Conservation (phyloP, 2,113 vertebrate species). For the Scomber scombrus region DNA sequence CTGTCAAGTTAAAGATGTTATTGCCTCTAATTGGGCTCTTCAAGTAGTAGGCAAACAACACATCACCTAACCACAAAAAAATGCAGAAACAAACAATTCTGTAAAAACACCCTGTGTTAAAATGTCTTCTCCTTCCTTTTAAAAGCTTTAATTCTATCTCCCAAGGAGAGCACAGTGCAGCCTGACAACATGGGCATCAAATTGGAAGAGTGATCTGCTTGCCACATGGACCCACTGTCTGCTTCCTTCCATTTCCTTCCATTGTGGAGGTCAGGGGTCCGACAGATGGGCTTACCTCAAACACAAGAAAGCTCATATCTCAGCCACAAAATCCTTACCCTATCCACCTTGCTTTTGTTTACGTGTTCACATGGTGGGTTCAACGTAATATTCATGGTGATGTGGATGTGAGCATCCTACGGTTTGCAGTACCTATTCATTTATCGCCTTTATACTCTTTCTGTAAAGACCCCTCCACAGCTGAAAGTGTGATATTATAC, state of each 20-base stretch:
- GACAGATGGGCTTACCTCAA: background rate
- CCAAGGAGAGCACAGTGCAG: background rate
- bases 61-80: background rate
- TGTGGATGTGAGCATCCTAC: background rate
- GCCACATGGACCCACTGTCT: background rate
- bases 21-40: constrained; percentile 24
- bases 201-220: background rate
- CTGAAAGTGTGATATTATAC: background rate
- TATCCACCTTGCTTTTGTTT: background rate
- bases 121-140: background rate
- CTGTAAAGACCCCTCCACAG: background rate
- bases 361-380: background rate
- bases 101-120: background rate
- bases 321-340: constrained; percentile 2
- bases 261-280: constrained; percentile 10
- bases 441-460: background rate
- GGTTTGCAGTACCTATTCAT: constrained; percentile 10
- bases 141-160: background rate
- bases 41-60: constrained; percentile 7
- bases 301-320: background rate
- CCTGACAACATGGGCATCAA: background rate
- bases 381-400: constrained; percentile 9
- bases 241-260: too few species aligned
- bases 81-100: background rate
- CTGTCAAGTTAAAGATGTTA: constrained; percentile 45